Evolutionary conservation across 2,888 invertebrate species (phyloP), one percentile per base, ranked within the genome.

Genomic region (Torymus texanus): DNA sequence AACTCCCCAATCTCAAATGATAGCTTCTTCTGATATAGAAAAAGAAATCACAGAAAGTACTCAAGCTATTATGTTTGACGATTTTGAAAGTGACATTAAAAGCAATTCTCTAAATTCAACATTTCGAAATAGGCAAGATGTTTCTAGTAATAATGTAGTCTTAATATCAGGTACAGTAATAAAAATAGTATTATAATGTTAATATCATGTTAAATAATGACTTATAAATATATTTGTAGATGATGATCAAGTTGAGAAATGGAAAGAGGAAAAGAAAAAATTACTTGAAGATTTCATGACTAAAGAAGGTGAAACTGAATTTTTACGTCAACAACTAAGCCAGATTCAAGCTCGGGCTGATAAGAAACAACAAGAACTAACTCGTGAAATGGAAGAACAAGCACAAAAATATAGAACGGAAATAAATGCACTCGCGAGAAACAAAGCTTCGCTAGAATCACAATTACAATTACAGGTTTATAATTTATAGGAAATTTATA

Each of bases 251-350:
- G 70, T 87, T 41, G 85, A 84, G 62, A 86, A 86, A 77, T 81
- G 88, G 75, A 84, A 83, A 75, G 80, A 81, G 58, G 87, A 90
- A 63, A 87, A 89, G 70, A 82, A 86, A 50, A 87, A 87, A 58
- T 61, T 90, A 13, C 56, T 85, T 10, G 84, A 85, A 51, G 85
- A 88, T 29, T 86, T 88, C 65, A 85, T 86, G 83, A 85, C 86
- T 0, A 89, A 89, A 75, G 86, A 88, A 62, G 89, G 90, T 3
- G 89, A 90, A 79, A 84, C 84, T 0, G 83, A 82, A 24, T 88
- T 87, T 83, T 75, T 90, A 5, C 82, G 89, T 5, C 85, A 85
- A 66, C 88, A 87, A 66, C 71, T 88, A 8, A 85, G 85, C 24
- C 87, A 87, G 76, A 81, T 83, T 18, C 86, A 87, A 67, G 51